phyloP scores from a whole-genome alignment of 2,888 invertebrate genomes.

The Drosophila atripex region DNA sequence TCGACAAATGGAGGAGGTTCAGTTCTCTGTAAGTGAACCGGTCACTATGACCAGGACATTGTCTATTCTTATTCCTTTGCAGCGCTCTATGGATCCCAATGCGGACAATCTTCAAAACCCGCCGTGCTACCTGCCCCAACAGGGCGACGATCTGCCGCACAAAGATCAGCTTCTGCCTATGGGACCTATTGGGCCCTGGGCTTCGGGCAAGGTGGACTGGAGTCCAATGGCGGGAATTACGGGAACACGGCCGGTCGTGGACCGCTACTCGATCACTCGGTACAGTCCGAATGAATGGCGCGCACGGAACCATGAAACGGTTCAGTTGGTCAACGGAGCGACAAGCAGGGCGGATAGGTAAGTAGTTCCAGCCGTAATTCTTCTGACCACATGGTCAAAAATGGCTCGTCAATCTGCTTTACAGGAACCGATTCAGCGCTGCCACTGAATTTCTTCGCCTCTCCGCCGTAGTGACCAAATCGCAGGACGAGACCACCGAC shows the following conservation, averaged over 20 bases:
- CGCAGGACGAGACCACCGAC: constrained; percentile 88
- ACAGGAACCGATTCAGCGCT: constrained; percentile 86
- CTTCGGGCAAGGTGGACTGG: constrained; percentile 90
- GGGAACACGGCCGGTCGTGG: constrained; percentile 89
- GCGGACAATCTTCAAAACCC: constrained; percentile 78
- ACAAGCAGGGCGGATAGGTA: constrained; percentile 86
- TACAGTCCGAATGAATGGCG: constrained; percentile 91
- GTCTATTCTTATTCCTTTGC: background rate
- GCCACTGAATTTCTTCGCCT: constrained; percentile 88
- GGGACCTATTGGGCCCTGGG: constrained; percentile 87
- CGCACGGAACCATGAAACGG: constrained; percentile 85
- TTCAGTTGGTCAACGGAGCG: constrained; percentile 83
- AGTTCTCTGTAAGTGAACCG: constrained; percentile 57
- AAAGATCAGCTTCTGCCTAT: constrained; percentile 82
- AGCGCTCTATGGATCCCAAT: constrained; percentile 68
- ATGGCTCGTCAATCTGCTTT: background rate
- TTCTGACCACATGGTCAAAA: background rate
- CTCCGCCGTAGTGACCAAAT: constrained; percentile 87
- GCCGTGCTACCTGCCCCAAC: constrained; percentile 86
- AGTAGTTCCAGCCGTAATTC: constrained; percentile 7
- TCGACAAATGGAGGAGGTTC: constrained; percentile 46
- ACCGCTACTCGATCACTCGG: constrained; percentile 90
- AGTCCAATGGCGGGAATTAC: constrained; percentile 88
- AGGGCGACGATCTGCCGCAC: constrained; percentile 84
- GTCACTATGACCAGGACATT: background rate